Conservation (phyloP, 1,140 invertebrate genomes). For the Lasioglossum albipes region DNA sequence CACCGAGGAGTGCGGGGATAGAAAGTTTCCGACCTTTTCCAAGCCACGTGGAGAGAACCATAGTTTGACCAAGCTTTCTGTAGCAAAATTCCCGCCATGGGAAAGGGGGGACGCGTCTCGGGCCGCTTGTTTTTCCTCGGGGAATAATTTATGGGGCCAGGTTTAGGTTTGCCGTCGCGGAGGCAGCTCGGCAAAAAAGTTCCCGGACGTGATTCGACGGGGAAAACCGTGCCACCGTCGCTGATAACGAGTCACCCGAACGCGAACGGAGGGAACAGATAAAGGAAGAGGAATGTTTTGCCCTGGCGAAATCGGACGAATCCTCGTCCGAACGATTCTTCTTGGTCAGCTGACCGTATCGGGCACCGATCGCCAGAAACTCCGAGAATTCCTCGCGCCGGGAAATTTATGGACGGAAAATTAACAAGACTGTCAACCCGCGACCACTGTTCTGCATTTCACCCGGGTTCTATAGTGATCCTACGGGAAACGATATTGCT, state of each 20-base stretch:
- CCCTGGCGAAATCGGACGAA: not conserved
- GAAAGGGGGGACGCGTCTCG: not conserved
- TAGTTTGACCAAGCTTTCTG: too few species aligned
- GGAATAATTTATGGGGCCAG: slow-evolving; percentile 20
- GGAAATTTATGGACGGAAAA: not conserved
- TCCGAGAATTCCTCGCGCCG: not conserved
- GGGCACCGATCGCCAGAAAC: not conserved
- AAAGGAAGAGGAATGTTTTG: slow-evolving; percentile 35
- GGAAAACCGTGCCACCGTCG: not conserved
- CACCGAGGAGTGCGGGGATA: too few species aligned
- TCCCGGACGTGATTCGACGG: slow-evolving; percentile 9
- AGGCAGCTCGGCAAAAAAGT: not conserved
- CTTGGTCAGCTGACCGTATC: not conserved
- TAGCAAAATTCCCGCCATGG: slow-evolving; percentile 12
- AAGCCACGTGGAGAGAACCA: too few species aligned
- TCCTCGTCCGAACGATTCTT: not conserved
- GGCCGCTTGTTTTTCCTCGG: slow-evolving; percentile 18
- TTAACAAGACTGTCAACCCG: too few species aligned
- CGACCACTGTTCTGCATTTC: too few species aligned
- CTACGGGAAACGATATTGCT: too few species aligned
- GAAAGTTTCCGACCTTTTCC: too few species aligned
- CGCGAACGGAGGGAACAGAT: not conserved
- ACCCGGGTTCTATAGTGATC: too few species aligned
- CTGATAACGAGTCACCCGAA: slow-evolving; percentile 13
- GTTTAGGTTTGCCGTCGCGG: not conserved